phyloP scores from a whole-genome alignment of 2,113 vertebrate species.

The Turdus rufiventris region DNA sequence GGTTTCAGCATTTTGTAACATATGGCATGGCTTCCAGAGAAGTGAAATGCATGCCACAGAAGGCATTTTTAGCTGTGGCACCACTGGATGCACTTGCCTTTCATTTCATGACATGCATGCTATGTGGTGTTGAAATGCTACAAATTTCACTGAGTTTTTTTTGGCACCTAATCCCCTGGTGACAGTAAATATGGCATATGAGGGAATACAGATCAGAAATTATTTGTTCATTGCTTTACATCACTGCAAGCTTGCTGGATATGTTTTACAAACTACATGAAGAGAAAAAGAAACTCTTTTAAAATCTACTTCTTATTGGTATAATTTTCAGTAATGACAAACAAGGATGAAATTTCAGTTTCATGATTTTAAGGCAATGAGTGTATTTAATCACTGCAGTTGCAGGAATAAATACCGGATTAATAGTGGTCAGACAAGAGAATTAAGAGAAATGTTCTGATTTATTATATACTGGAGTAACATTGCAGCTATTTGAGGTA shows the following conservation, averaged over 20 bases:
- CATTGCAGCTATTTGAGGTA: background rate
- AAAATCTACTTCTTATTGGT: background rate
- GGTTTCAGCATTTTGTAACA: background rate
- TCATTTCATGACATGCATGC: background rate
- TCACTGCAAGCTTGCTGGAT: background rate
- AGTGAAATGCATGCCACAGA: background rate
- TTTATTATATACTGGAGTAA: background rate
- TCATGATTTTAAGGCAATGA: background rate
- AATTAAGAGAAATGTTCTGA: background rate
- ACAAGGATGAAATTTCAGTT: background rate
- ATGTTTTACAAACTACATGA: background rate
- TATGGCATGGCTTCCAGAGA: background rate
- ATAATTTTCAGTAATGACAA: slow-evolving; percentile 11
- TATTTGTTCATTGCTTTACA: slow-evolving; percentile 9
- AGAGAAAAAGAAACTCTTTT: background rate
- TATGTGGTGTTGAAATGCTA: slow-evolving; percentile 10
- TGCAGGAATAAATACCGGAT: background rate
- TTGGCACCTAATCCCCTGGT: background rate
- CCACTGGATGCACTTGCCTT: background rate
- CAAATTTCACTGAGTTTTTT: slow-evolving; percentile 5
- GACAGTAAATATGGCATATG: background rate
- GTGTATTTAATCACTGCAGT: background rate
- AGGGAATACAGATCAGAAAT: slow-evolving; percentile 8
- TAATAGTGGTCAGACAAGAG: background rate
- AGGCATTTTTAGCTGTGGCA: background rate